Conservation (phyloP, 2,888 invertebrate genomes). For the Drosophila meridionalis region DNA sequence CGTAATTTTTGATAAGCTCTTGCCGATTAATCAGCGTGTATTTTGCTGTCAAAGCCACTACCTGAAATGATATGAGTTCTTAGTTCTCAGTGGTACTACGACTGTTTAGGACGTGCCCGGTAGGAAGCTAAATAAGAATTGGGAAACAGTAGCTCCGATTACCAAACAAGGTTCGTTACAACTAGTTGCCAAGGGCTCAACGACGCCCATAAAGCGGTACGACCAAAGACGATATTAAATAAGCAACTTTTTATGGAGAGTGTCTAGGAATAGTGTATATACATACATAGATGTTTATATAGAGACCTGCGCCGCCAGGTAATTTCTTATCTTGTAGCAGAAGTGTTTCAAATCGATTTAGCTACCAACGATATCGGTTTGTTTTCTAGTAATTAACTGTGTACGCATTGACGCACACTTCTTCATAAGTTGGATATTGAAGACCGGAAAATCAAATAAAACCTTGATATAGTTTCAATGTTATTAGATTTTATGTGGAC, state of each 20-base stretch:
- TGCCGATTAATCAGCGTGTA: conserved; percentile 2
- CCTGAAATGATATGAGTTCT: conserved; percentile 4
- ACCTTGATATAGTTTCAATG: background rate
- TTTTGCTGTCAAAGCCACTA: conserved; percentile 8
- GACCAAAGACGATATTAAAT: background rate
- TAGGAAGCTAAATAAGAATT: background rate
- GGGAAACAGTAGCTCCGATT: background rate
- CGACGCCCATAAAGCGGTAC: background rate
- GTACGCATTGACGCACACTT: background rate
- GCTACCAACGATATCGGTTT: conserved; percentile 21
- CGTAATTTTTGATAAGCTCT: conserved; percentile 35
- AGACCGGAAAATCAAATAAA: background rate
- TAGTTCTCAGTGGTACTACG: conserved; percentile 17
- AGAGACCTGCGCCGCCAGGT: conserved; percentile 18
- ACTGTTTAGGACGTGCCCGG: conserved; percentile 16
- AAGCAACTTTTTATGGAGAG: background rate
- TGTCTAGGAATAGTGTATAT: background rate
- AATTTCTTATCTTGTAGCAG: conserved; percentile 23
- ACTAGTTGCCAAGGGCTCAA: background rate
- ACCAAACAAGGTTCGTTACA: background rate
- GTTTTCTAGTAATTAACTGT: conserved; percentile 14
- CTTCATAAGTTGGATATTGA: conserved; percentile 6
- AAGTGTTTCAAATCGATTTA: conserved; percentile 37
- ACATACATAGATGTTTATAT: background rate
- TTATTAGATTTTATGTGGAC: background rate